phyloP scores from a whole-genome alignment of 1,140 invertebrate genomes.

The Asobara japonica region DNA sequence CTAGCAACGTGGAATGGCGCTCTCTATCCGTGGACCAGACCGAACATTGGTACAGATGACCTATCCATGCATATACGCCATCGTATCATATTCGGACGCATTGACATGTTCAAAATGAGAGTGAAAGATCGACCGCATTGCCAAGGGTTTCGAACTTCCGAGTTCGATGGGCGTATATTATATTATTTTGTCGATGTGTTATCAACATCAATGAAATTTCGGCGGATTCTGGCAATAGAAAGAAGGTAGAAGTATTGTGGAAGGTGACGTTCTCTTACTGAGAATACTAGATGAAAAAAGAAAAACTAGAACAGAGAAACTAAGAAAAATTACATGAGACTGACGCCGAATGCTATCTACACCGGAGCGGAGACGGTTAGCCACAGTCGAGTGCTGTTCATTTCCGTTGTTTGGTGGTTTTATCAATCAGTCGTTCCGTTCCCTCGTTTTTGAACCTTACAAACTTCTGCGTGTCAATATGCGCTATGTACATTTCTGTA shows the following conservation, averaged over 20 bases:
- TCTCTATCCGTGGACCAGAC: constrained; percentile 40
- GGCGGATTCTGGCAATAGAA: constrained; percentile 8
- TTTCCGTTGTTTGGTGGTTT: constrained; percentile 53
- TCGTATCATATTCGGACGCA: constrained; percentile 65
- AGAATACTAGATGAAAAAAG: constrained; percentile 13
- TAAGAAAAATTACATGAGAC: constrained; percentile 20
- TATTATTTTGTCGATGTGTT: neutral
- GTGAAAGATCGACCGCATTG: constrained; percentile 43
- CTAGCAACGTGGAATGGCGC: constrained; percentile 45
- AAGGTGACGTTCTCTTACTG: neutral
- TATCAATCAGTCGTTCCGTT: constrained; percentile 53
- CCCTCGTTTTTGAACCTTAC: constrained; percentile 30
- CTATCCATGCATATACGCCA: constrained; percentile 51
- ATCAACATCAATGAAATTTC: constrained; percentile 26
- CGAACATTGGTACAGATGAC: constrained; percentile 61
- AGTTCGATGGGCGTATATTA: constrained; percentile 15
- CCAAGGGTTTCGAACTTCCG: constrained; percentile 41
- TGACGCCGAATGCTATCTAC: constrained; percentile 23
- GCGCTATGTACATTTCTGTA: neutral
- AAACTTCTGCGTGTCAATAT: neutral
- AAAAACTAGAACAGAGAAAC: constrained; percentile 3
- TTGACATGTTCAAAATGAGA: constrained; percentile 63
- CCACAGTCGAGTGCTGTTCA: constrained; percentile 48
- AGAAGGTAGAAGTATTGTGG: neutral
- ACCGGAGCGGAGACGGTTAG: constrained; percentile 31